Percentiles rank a stretch among this genome's conserved stretches.
Conservation (phyloP, 2,797 vertebrate genomes). For the Arnoldichthys spilopterus region DNA sequence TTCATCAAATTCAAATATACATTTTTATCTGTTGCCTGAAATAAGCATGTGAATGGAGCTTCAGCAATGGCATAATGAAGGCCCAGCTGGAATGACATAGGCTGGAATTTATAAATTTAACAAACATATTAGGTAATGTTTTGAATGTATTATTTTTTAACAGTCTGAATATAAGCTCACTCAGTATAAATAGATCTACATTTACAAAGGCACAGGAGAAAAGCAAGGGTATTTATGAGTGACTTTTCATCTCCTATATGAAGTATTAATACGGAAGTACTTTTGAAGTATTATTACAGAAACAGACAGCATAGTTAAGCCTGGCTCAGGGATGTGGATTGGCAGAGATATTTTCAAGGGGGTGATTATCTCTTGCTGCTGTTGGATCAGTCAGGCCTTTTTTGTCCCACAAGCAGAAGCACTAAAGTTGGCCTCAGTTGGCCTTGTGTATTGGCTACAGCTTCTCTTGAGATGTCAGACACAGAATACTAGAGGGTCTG, state of each 20-base stretch:
- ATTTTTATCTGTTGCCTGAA: neutral
- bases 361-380: constrained; percentile 71
- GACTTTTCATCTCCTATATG: neutral
- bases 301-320: constrained; percentile 59
- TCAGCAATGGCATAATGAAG: neutral
- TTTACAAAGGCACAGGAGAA: constrained; percentile 14
- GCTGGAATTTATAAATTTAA: neutral
- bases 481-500: constrained; percentile 42
- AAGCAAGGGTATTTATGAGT: constrained; percentile 73
- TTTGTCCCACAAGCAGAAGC: constrained; percentile 74
- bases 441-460: constrained; percentile 74
- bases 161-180: no score
- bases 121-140: neutral
- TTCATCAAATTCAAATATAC: constrained; percentile 37
- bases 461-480: constrained; percentile 66
- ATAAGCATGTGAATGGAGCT: neutral
- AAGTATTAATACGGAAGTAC: no score
- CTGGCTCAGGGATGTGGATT: constrained; percentile 78
- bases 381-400: constrained; percentile 67
- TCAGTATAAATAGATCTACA: neutral
- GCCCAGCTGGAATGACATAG: neutral
- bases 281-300: constrained; percentile 74
- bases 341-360: constrained; percentile 72
- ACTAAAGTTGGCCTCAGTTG: constrained; percentile 67
- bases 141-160: neutral